Evolutionary conservation across 2,888 invertebrate genomes (phyloP).

Genomic region (Chrysotoxum bicinctum): DNA sequence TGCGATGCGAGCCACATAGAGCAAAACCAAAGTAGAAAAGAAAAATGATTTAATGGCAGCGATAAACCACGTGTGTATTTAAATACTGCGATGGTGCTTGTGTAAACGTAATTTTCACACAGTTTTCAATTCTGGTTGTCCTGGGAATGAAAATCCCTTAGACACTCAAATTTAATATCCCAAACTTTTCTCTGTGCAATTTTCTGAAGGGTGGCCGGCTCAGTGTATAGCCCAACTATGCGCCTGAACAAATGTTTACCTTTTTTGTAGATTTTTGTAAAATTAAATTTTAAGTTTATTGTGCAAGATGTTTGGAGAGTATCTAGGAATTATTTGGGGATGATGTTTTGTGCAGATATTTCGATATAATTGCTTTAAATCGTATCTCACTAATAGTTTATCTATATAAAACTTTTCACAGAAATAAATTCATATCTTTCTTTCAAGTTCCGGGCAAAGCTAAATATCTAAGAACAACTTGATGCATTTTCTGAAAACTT

Average conservation of each 20-base stretch:
- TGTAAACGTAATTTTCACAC: constrained; percentile 81
- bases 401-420: not conserved
- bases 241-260: constrained; percentile 65
- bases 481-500: constrained; percentile 37
- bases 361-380: not conserved
- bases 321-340: not conserved
- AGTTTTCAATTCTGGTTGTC: constrained; percentile 59
- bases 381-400: constrained; percentile 27
- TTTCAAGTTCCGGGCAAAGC: constrained; percentile 14
- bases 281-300: constrained; percentile 50
- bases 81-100: constrained; percentile 80
- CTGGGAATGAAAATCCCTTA: constrained; percentile 59
- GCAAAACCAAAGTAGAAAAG: constrained; percentile 1
- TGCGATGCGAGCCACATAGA: not conserved
- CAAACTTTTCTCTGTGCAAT: constrained; percentile 27
- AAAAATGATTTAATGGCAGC: constrained; percentile 81
- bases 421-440: constrained; percentile 21
- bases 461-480: not conserved
- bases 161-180: constrained; percentile 59
- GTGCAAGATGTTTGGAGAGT: not conserved
- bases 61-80: constrained; percentile 82
- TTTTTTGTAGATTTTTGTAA: constrained; percentile 54
- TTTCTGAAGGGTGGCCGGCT: constrained; percentile 26
- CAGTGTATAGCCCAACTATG: constrained; percentile 8
- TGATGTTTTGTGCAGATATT: not conserved